Evolutionary conservation across 1,140 invertebrate species (phyloP), one percentile per base, ranked within the genome.

Genomic region (Calephelis nemesis): DNA sequence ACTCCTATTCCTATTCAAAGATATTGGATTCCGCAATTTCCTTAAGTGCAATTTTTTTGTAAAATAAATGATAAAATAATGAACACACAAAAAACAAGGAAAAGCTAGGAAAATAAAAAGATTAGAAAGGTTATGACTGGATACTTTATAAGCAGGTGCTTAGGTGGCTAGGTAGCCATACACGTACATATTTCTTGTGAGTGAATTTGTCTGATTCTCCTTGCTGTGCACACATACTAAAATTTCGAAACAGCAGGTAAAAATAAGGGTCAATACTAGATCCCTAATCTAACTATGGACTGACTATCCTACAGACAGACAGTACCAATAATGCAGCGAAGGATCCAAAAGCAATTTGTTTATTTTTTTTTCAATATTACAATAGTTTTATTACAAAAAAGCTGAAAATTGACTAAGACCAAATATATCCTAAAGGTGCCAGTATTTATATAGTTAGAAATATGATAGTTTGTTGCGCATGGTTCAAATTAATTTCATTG

Each of bases 201-300:
- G 49, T 50, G 49, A 50, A 50, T 50, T 13, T 50, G 15, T 50
- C n/a, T 50, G 49, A 50, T 50, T 50, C 49, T 50, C 49, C 49
- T 50, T 13, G 12, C 49, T 50, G n/a, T 13, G 49, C 7, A n/a
- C 49, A 50, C 49, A 13, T 10, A 50, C 47, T 7, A 12, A 49
- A n/a, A 50, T 15, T 50, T 50, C 49, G n/a, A 7, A 13, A 50
- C 15, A 50, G 49, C n/a, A 6, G n/a, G 49, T 15, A 13, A 50
- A 13, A 7, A 13, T 50, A 10, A n/a, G 49, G 49, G 49, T 50
- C 49, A 13, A 50, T 50, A 10, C n/a, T 3, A 50, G 49, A 50
- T 15, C 12, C 49, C 49, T 50, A 50, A 50, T n/a, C 49, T 50
- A 50, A 50, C n/a, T 49, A 49, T 49, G 47, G 10, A 49, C 49